Percentiles rank a stretch among this genome's conserved stretches.
These are phyloP conservation scores for Panorpa germanica DNA, from an alignment of 2,888 invertebrate genomes.

Conservation along the genomic window DNA sequence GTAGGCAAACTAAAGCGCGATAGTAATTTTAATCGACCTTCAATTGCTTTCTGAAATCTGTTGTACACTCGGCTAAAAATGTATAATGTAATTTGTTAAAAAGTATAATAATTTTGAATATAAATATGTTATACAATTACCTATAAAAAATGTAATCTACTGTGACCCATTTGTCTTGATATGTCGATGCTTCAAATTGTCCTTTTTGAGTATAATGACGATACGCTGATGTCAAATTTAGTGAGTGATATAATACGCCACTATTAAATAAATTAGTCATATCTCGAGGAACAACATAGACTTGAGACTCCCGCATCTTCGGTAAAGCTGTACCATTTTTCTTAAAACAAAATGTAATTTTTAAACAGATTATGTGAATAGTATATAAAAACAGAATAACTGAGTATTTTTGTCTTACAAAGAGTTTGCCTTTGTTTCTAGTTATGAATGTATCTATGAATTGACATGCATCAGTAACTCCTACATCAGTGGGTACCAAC, in stretches of 20 bases:
- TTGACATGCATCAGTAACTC: conserved; percentile 38
- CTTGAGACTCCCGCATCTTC: too few relatives aligned
- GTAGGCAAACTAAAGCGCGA: conserved; percentile 49
- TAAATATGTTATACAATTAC: conserved; percentile 25
- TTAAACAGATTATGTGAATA: too few relatives aligned
- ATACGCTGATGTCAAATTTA: conserved; percentile 53
- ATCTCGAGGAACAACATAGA: too few relatives aligned
- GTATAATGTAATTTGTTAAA: conserved; percentile 11
- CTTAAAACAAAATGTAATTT: too few relatives aligned
- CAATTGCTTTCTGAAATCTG: conserved; percentile 14
- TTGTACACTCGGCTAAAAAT: conserved; percentile 9
- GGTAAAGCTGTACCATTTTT: too few relatives aligned
- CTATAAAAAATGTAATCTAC: conserved; percentile 89
- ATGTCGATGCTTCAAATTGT: conserved; percentile 48
- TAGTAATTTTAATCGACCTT: conserved; percentile 34
- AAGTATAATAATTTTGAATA: conserved; percentile 15
- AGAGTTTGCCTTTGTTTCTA: conserved; percentile 23
- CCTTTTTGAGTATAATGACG: conserved; percentile 26
- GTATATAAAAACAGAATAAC: too few relatives aligned
- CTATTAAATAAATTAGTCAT: conserved; percentile 29
- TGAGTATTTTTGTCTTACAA: too few relatives aligned
- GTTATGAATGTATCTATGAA: too few relatives aligned
- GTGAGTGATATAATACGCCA: conserved; percentile 40
- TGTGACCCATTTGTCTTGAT: conserved; percentile 53
- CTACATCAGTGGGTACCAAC: conserved; percentile 22